Evolutionary conservation across 2,888 invertebrate species (phyloP).

Genomic region (Proisotoma minuta): DNA sequence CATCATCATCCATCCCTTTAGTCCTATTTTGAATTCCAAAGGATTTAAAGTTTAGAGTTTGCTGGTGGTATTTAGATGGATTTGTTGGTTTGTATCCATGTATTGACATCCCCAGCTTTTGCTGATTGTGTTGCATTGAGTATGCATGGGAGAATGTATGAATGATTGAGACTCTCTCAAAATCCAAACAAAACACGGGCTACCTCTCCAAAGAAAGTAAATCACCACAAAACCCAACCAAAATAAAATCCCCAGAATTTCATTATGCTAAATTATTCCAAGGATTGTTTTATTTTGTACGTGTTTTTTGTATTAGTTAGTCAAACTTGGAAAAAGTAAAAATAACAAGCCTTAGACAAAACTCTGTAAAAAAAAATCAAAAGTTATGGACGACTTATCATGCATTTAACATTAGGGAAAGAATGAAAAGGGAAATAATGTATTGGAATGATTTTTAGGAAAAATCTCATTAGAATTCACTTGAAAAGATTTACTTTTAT

Average conservation of each 20-base stretch:
- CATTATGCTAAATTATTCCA: conserved; percentile 9
- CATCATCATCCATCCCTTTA: background rate
- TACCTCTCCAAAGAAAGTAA: background rate
- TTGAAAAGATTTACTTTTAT: background rate
- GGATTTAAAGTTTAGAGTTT: background rate
- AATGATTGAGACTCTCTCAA: background rate
- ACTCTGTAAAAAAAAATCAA: background rate
- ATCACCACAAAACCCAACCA: background rate
- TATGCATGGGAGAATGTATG: background rate
- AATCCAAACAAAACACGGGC: background rate
- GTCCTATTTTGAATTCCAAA: background rate
- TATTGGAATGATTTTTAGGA: too few relatives aligned
- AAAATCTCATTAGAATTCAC: background rate
- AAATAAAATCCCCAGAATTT: background rate
- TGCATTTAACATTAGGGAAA: conserved; percentile 6
- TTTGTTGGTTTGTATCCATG: background rate
- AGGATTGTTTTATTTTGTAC: conserved; percentile 1
- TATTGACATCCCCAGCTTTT: too few relatives aligned
- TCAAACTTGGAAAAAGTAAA: background rate
- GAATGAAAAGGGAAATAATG: too few relatives aligned
- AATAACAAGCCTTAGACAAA: background rate
- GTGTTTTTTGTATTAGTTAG: background rate
- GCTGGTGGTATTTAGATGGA: conserved; percentile 8
- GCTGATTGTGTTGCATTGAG: too few relatives aligned
- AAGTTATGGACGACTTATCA: background rate